These are phyloP conservation scores for Monopterus albus DNA, from an alignment of 2,113 vertebrate genomes.

Conservation along the genomic window DNA sequence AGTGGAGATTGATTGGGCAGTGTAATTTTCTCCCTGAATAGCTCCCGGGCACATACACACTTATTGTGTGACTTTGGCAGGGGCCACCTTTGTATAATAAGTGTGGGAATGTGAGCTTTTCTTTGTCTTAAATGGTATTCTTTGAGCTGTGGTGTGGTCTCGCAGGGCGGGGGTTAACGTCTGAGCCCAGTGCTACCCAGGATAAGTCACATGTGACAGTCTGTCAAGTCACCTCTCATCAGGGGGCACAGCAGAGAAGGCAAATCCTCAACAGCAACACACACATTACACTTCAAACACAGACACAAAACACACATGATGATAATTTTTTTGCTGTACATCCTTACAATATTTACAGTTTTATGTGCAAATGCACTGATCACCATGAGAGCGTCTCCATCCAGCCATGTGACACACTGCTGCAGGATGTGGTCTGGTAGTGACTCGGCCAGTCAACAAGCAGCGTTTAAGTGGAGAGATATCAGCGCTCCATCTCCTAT, in stretches of 20 bases:
- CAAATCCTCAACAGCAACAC: conserved; percentile 47
- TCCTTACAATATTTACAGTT: background rate
- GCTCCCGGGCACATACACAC: conserved; percentile 28
- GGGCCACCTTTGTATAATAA: conserved; percentile 38
- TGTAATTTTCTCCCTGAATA: conserved; percentile 78
- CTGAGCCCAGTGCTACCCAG: conserved; percentile 36
- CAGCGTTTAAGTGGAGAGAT: conserved; percentile 34
- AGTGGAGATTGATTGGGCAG: conserved; percentile 76
- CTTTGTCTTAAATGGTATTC: conserved; percentile 48
- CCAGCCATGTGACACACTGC: background rate
- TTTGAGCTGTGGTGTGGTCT: conserved; percentile 55
- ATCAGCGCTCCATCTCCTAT: conserved; percentile 40
- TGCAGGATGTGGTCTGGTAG: conserved; percentile 5
- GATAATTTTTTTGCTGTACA: background rate
- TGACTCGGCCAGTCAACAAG: conserved; percentile 21
- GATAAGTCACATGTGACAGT: conserved; percentile 74
- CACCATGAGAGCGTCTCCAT: background rate
- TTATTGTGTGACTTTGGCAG: conserved; percentile 64
- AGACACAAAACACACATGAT: background rate
- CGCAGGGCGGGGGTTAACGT: background rate
- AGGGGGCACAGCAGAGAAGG: conserved; percentile 56
- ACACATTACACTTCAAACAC: conserved; percentile 5
- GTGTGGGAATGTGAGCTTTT: conserved; percentile 37
- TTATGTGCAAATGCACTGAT: conserved; percentile 19
- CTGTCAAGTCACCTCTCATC: conserved; percentile 77